A percentile compares a stretch with the other conserved stretches of the same genome.
phyloP scores from a whole-genome alignment of 2,113 vertebrate species.

The Phylloscopus whistleri region DNA sequence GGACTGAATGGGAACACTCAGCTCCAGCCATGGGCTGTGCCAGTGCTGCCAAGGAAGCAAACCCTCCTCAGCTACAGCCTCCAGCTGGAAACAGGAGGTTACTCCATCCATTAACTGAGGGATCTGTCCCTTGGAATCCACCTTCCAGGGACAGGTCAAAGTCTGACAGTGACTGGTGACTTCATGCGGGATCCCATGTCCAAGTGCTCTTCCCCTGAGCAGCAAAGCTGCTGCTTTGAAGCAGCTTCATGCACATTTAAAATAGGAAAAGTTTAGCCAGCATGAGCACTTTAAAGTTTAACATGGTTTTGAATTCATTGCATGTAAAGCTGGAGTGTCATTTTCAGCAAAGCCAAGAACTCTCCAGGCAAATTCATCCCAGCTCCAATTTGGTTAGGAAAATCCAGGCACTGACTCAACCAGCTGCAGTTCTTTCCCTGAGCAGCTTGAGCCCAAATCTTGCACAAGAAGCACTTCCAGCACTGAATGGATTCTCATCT shows the following conservation, averaged over 20 bases:
- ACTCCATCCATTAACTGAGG: neutral
- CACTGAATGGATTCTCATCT: neutral
- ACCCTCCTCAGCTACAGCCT: accelerated
- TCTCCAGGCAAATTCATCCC: neutral
- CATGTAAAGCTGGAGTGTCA: neutral
- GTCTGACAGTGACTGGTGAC: neutral
- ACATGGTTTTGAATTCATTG: neutral
- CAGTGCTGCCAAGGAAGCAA: neutral
- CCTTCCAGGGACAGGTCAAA: neutral
- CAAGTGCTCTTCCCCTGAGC: neutral
- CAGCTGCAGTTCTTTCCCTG: neutral
- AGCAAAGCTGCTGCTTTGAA: neutral
- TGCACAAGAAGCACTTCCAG: neutral
- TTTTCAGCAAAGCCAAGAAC: neutral
- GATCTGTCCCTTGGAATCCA: neutral
- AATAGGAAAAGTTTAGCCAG: neutral
- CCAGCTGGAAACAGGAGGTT: neutral
- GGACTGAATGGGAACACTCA: neutral
- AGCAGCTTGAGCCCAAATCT: neutral
- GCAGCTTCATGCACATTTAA: neutral
- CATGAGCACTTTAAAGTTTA: neutral
- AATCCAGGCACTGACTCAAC: neutral
- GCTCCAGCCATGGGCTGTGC: neutral
- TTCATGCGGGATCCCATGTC: neutral
- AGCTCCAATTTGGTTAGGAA: neutral